These are phyloP conservation scores for Cyprinodon tularosa DNA, from an alignment of 2,113 vertebrate species.

Conservation along the genomic window DNA sequence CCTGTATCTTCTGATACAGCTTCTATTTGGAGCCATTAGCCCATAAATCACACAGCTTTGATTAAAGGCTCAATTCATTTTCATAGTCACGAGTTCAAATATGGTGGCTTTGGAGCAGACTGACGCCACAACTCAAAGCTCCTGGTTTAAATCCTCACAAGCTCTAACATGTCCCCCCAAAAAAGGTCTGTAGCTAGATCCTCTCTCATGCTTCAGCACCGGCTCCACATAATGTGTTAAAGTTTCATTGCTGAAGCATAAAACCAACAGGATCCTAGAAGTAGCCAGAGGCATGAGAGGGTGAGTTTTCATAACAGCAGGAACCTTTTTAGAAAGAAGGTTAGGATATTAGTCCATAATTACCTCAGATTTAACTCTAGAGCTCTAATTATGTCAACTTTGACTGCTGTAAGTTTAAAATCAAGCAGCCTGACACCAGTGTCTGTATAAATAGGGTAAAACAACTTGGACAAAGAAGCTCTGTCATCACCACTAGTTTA, in stretches of 20 bases:
- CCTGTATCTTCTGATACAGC: constrained; percentile 2
- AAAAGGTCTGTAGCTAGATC: background rate
- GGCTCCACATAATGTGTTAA: background rate
- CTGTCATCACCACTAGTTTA: too few species aligned
- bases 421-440: background rate
- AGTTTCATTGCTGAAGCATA: background rate
- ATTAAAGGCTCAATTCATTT: constrained; percentile 15
- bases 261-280: background rate
- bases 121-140: constrained; percentile 19
- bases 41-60: constrained; percentile 21
- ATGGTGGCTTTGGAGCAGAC: background rate
- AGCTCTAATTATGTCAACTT: too few species aligned
- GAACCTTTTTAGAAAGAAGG: too few species aligned
- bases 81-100: constrained; percentile 22
- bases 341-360: too few species aligned
- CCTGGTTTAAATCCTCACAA: constrained; percentile 12
- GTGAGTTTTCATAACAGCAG: too few species aligned
- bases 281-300: background rate
- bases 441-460: too few species aligned
- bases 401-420: too few species aligned
- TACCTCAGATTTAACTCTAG: too few species aligned
- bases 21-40: constrained; percentile 16
- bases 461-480: too few species aligned
- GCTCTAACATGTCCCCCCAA: constrained; percentile 22
- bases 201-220: background rate